Percentiles rank a stretch among this genome's conserved stretches.
These are phyloP conservation scores for Physocephala rufipes DNA, from an alignment of 2,888 invertebrate species.

Conservation along the genomic window DNA sequence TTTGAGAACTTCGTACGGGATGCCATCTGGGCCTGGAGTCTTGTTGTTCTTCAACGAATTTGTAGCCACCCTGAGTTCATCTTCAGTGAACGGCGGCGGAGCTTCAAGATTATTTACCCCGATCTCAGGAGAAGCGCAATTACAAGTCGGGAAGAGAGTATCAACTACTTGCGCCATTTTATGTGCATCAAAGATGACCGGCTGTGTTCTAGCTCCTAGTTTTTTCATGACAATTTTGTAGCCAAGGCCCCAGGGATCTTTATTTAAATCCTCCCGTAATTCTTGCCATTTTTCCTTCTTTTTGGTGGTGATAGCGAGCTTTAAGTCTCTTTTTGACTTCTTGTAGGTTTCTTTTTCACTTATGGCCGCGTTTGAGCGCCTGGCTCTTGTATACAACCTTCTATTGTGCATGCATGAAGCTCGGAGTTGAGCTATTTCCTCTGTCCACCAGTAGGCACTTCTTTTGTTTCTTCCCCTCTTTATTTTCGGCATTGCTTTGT, in stretches of 20 bases:
- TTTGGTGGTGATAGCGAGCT: neutral
- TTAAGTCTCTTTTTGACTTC: neutral
- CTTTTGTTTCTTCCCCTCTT: too few species aligned
- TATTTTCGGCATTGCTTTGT: too few species aligned
- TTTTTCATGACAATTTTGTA: slow-evolving; percentile 8
- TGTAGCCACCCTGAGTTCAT: slow-evolving; percentile 8
- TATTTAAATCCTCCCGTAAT: neutral
- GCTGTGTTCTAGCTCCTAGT: neutral
- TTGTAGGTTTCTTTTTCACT: neutral
- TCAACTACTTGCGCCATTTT: too few species aligned
- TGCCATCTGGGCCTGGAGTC: slow-evolving; percentile 32
- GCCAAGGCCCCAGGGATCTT: slow-evolving; percentile 6
- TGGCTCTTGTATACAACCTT: neutral
- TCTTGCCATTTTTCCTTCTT: slow-evolving; percentile 15
- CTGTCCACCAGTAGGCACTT: slow-evolving; percentile 13
- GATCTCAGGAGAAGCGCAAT: neutral
- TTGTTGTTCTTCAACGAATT: slow-evolving; percentile 12
- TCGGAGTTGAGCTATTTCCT: slow-evolving; percentile 4
- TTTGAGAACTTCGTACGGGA: slow-evolving; percentile 35
- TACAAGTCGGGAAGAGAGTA: too few species aligned
- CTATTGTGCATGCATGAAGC: neutral
- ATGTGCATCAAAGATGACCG: neutral
- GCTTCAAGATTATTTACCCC: neutral
- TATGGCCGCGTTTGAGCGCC: neutral
- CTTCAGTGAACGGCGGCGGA: neutral